Evolutionary conservation across 2,888 invertebrate species (phyloP), one percentile per base, ranked within the genome.

Genomic region (Callimorpha dominula): DNA sequence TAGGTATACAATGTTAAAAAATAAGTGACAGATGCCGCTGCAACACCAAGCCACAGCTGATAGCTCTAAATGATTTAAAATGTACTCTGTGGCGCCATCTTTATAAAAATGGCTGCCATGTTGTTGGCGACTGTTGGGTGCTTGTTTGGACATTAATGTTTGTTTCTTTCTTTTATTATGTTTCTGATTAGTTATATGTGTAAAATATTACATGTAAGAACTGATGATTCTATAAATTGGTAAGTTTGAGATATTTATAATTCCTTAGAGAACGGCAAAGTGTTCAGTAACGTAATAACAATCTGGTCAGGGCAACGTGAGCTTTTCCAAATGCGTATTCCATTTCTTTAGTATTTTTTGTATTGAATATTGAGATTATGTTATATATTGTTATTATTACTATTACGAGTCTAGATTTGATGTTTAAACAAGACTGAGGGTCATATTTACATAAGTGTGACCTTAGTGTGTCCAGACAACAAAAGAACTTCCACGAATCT

Each of bases 81-180:
- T 57, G 12, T 11, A 57, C 57, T 57, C 57, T 57, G 57, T 57
- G 57, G 60, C 91, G 92, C 93, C 93, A 93, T 93, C 88, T 92
- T 91, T 85, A 84, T 83, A 87, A 94, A 95, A 88, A 95, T 95
- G 95, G 95, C 95, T 93, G 92, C 92, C 94, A 93, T 96, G 95
- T 95, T 95, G 94, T 94, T 95, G 92, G 94, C 90, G 93, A 94
- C 90, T 94, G 93, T 92, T 92, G 92, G 91, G 92, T 91, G 92
- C 94, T 94, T 94, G 94, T 95, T 93, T 94, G 87, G 88, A 84
- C 90, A 90, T 91, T 92, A 93, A 87, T 93, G 91, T 94, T 94
- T 93, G 90, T 94, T 94, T 92, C 91, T 88, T 89, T 90, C 75
- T 77, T 89, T 87, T 90, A 91, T 83, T 91, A 93, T 92, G 92